Base-by-base conservation (phyloP, 2,113 vertebrate species). In the Leuciscus idus region DNA sequence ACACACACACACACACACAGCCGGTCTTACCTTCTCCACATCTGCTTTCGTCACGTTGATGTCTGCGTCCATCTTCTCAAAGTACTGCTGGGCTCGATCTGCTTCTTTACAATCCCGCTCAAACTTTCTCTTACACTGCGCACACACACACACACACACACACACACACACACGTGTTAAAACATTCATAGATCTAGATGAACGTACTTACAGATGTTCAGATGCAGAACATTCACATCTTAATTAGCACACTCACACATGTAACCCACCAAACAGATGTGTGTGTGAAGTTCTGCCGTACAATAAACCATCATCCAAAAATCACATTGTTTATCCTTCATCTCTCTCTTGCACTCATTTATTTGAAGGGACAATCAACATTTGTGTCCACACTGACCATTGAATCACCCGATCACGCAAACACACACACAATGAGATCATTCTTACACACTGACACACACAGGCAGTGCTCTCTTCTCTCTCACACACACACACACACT, bases 41-140 rank as follows among this genome's bases (percentile, higher is more conserved):
- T 99, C 98, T 8, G 98, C 98, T 91, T 99, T 99, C 6, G 98
- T 99, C 90, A 99, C 98, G 0, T 99, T 99, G 89, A 99, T 97
- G 93, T 99, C 98, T 5, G 97, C 96, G 4, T 99, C 98, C 98
- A 99, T 98, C 88, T 95, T 99, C 93, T 99, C 98, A 61, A 99
- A 99, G 91, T 99, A 96, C 86, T 99, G 97, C 93, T 99, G 97
- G 0, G 98, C 98, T 86, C 97, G 87, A 82, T 99, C 98, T 0
- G 98, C 98, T 89, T 99, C 98, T 89, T 98, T 99, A 89, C 98
- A 99, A 6, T 99, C 98, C 0, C 98, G 93, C 90, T 99, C 98
- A 76, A 98, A 99, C 0, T 94, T 90, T 80, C 96, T 93, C 92
- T 99, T 99, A 84, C 95, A 95, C 98, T 99, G 92, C 82, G 79